phyloP scores from a whole-genome alignment of 2,888 invertebrate species.

The Apamea sordens region DNA sequence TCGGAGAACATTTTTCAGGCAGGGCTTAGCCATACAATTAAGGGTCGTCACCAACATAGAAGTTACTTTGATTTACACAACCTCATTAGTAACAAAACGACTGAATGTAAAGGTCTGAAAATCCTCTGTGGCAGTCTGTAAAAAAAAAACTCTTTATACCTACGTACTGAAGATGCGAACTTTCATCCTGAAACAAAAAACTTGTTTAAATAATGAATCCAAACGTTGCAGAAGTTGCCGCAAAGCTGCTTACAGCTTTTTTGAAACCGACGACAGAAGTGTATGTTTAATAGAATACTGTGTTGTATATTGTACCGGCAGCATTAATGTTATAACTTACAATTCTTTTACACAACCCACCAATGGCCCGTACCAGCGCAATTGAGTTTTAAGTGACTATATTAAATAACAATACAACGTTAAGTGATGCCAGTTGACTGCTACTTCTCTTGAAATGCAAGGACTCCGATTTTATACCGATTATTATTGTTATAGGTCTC shows the following conservation, averaged over 20 bases:
- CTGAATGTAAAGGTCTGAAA: neutral
- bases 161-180: neutral
- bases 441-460: slow-evolving; percentile 7
- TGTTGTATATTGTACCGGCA: neutral
- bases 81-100: neutral
- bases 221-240: slow-evolving; percentile 1
- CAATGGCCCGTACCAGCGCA: neutral
- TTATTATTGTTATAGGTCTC: slow-evolving; percentile 58
- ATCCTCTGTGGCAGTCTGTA: neutral
- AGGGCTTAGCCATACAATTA: neutral
- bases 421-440: slow-evolving; percentile 13
- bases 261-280: neutral
- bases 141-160: too few species aligned
- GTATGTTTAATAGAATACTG: slow-evolving; percentile 1
- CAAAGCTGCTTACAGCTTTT: slow-evolving; percentile 6
- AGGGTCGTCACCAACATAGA: neutral
- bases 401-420: slow-evolving; percentile 27
- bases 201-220: neutral
- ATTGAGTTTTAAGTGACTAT: slow-evolving; percentile 30
- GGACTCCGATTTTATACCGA: slow-evolving; percentile 24
- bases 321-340: neutral
- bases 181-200: neutral
- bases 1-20: neutral
- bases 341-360: neutral
- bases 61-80: neutral